Evolutionary conservation across 2,113 vertebrate genomes (phyloP).

Genomic region (Channa maculata): DNA sequence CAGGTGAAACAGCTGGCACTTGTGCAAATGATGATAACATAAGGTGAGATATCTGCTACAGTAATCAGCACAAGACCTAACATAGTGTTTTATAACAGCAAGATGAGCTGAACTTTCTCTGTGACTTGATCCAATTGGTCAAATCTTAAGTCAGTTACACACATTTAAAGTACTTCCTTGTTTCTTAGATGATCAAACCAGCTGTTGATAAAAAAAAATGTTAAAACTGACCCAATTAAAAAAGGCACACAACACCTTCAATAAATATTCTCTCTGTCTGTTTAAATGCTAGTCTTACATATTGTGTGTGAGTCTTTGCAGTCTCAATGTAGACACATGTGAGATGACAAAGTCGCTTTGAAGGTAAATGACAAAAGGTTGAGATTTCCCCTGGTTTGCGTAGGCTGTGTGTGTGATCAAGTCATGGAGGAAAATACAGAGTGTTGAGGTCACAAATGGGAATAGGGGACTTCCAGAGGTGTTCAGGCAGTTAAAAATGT

Average conservation of each 20-base stretch:
- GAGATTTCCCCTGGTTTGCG: slow-evolving; percentile 13
- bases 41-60: slow-evolving; percentile 49
- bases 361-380: not conserved
- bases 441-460: not conserved
- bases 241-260: too few species aligned
- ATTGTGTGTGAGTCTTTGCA: too few species aligned
- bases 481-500: slow-evolving; percentile 10
- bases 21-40: slow-evolving; percentile 24
- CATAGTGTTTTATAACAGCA: not conserved
- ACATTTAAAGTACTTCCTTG: not conserved
- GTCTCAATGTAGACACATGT: too few species aligned
- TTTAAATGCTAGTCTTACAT: too few species aligned
- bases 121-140: not conserved
- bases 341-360: too few species aligned
- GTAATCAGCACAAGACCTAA: too few species aligned
- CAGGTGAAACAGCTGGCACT: slow-evolving; percentile 8
- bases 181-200: not conserved
- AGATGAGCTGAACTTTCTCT: not conserved
- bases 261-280: too few species aligned
- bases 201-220: not conserved
- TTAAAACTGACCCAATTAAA: not conserved
- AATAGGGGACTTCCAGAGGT: slow-evolving; percentile 24
- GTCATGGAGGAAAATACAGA: not conserved
- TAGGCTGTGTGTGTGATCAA: slow-evolving; percentile 7
- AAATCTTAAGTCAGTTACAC: too few species aligned